These are phyloP conservation scores for Eleginops maclovinus DNA, from an alignment of 2,113 vertebrate species.

Conservation along the genomic window DNA sequence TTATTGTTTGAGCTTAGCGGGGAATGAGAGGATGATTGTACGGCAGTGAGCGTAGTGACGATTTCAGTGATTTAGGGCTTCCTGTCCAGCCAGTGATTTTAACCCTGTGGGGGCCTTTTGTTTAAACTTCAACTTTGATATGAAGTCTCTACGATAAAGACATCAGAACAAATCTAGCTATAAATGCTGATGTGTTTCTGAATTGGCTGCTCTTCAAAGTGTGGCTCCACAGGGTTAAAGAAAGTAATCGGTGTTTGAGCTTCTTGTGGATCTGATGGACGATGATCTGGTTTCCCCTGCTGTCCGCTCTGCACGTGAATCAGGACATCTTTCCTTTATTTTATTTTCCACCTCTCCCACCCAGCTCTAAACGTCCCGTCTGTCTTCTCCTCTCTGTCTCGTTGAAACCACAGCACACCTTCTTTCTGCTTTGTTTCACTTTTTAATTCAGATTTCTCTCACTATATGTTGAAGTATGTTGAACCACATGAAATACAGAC, in stretches of 20 bases:
- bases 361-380: not conserved
- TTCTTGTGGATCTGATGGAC: no score
- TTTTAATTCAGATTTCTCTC: slow-evolving; percentile 6
- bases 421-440: slow-evolving; percentile 17
- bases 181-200: no score
- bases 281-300: slow-evolving; percentile 1
- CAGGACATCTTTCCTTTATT: not conserved
- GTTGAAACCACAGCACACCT: slow-evolving; percentile 64
- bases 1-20: slow-evolving; percentile 17
- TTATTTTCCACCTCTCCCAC: not conserved
- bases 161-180: no score
- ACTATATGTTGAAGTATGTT: not conserved
- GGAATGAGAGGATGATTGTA: slow-evolving; percentile 32
- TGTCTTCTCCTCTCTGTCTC: slow-evolving; percentile 34
- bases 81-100: slow-evolving; percentile 31
- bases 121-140: not conserved
- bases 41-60: slow-evolving; percentile 27
- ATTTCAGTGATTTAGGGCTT: slow-evolving; percentile 32
- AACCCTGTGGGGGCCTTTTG: slow-evolving; percentile 49
- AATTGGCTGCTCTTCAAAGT: no score
- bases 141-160: no score
- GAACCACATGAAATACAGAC: not conserved
- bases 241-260: not conserved
- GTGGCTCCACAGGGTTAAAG: not conserved
- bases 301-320: no score